A percentile compares a stretch with the other conserved stretches of the same genome.
Conservation (phyloP, 1,140 invertebrate genomes). For the Pseudomyrmex cubaensis region DNA sequence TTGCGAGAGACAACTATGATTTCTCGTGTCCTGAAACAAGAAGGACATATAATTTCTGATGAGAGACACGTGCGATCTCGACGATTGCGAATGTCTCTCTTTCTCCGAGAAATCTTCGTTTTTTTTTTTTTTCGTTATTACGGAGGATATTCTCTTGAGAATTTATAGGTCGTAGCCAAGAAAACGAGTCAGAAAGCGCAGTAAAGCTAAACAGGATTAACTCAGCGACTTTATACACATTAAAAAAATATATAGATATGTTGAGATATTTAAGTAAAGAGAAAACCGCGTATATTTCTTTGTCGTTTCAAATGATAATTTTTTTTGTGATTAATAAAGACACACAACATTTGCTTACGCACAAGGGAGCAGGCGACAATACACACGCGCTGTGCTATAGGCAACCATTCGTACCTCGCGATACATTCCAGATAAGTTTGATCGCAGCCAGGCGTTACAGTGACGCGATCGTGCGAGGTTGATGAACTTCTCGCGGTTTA, state of each 20-base stretch:
- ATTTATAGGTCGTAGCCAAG: slow-evolving; percentile 2
- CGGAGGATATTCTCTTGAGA: slow-evolving; percentile 23
- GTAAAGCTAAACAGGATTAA: not conserved
- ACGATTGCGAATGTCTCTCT: not conserved
- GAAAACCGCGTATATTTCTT: not conserved
- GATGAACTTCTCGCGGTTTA: slow-evolving; percentile 5
- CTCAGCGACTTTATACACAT: not conserved
- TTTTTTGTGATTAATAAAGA: not conserved
- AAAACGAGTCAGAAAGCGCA: slow-evolving; percentile 2
- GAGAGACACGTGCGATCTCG: not conserved
- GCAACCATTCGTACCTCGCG: slow-evolving; percentile 4
- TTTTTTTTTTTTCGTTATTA: slow-evolving; percentile 29
- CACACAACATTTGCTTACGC: not conserved
- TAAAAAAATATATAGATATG: not conserved
- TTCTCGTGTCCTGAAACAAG: slow-evolving; percentile 5
- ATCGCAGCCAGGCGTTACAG: slow-evolving; percentile 34
- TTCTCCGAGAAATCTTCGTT: not conserved
- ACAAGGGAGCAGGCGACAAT: not conserved
- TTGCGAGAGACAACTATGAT: not conserved
- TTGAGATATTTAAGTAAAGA: slow-evolving; percentile 2
- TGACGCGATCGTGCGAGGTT: slow-evolving; percentile 30
- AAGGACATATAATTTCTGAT: not conserved
- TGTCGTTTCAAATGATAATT: not conserved
- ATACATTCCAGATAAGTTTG: slow-evolving; percentile 22
- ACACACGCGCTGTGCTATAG: not conserved